Percentiles rank a stretch among this genome's conserved stretches.
Conservation (phyloP, 1,140 invertebrate genomes). For the Leptinotarsa lineolata region DNA sequence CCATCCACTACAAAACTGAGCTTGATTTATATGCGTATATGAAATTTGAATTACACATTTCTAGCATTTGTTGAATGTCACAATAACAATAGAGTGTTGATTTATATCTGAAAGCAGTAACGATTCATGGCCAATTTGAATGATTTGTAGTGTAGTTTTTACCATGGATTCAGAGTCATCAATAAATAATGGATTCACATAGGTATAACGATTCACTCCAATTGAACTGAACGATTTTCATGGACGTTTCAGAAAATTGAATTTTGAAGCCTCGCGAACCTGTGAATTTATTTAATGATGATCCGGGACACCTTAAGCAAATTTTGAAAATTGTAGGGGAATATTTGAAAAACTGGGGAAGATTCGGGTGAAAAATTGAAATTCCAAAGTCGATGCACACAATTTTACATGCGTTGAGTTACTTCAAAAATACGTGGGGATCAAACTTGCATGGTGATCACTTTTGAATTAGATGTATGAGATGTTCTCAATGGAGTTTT, state of each 20-base stretch:
- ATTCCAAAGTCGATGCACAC: neutral
- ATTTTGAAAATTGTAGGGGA: neutral
- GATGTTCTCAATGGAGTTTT: neutral
- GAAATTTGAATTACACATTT: neutral
- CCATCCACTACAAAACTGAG: neutral
- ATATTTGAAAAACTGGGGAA: neutral
- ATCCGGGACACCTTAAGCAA: neutral
- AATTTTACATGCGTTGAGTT: neutral
- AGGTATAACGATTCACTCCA: neutral
- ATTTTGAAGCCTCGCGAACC: neutral
- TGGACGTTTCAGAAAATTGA: neutral
- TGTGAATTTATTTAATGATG: constrained; percentile 13
- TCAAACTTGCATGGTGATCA: neutral
- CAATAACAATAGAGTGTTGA: neutral
- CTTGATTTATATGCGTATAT: neutral
- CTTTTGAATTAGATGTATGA: neutral
- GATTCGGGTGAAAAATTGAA: neutral
- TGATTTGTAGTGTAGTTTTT: constrained; percentile 10
- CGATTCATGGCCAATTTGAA: neutral
- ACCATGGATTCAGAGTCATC: constrained; percentile 11
- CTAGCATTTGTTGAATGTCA: neutral
- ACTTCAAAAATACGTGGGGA: constrained; percentile 5
- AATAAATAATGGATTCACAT: constrained; percentile 15
- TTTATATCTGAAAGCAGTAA: neutral
- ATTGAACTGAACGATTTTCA: neutral